These are phyloP conservation scores for Leptura quadrifasciata DNA, from an alignment of 2,888 invertebrate species.

Conservation along the genomic window DNA sequence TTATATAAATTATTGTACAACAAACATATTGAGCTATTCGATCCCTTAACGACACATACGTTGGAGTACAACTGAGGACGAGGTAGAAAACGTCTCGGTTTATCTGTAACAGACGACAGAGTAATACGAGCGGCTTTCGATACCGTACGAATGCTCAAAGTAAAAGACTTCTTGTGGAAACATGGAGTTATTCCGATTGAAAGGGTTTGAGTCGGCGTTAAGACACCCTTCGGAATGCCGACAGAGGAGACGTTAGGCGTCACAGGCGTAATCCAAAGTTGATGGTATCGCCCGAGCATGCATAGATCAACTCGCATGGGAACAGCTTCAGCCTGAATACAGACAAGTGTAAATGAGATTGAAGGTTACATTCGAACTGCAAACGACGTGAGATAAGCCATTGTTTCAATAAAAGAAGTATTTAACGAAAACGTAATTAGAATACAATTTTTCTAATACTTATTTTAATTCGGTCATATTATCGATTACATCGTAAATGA, in stretches of 20 bases:
- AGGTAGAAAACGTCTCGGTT: conserved; percentile 33
- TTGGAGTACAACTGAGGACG: not conserved
- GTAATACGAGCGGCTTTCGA: conserved; percentile 46
- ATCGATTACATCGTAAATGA: not conserved
- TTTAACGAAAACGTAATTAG: not conserved
- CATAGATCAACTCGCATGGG: conserved; percentile 64
- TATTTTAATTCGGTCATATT: not conserved
- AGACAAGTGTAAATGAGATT: conserved; percentile 68
- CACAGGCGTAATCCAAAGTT: conserved; percentile 65
- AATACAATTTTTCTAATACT: no score
- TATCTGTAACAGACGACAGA: conserved; percentile 28
- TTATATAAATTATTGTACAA: no score
- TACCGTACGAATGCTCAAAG: conserved; percentile 53
- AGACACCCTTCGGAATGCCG: conserved; percentile 47
- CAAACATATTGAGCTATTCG: not conserved
- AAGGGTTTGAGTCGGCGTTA: conserved; percentile 56
- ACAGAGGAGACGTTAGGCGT: conserved; percentile 57
- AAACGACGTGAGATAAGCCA: conserved; percentile 29
- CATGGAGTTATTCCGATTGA: conserved; percentile 63
- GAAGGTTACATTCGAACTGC: conserved; percentile 51
- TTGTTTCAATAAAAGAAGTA: conserved; percentile 11
- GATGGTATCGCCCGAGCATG: conserved; percentile 64
- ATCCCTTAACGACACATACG: not conserved
- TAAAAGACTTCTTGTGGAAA: conserved; percentile 56
- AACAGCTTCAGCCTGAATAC: conserved; percentile 57